A percentile compares a stretch with the other conserved stretches of the same genome.
Evolutionary conservation across 2,797 vertebrate species (phyloP).

Genomic region (Gobio occitaniae): DNA sequence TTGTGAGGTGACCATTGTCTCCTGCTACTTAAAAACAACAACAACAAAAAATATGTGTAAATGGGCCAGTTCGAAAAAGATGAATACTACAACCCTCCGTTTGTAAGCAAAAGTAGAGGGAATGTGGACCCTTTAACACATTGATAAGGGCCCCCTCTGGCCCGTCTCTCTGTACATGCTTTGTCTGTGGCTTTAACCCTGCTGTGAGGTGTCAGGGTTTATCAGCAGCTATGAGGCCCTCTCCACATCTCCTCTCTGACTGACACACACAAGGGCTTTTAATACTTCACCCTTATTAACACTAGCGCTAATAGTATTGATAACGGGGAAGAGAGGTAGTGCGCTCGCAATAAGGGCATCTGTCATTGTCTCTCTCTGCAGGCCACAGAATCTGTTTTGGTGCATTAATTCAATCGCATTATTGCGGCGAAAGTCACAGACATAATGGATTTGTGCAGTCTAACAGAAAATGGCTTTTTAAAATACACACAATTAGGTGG

Average conservation of each 20-base stretch:
- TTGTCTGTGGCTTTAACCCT: constrained; percentile 40
- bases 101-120: constrained; percentile 24
- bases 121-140: constrained; percentile 51
- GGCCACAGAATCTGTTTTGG: constrained; percentile 80
- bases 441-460: constrained; percentile 99
- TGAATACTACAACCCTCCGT: neutral
- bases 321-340: constrained; percentile 72
- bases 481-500: constrained; percentile 95
- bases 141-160: constrained; percentile 49
- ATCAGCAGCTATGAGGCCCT: constrained; percentile 68
- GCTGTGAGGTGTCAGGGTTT: constrained; percentile 68
- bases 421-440: constrained; percentile 87
- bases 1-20: neutral
- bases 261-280: constrained; percentile 53
- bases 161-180: constrained; percentile 46
- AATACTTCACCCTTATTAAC: constrained; percentile 62
- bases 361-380: constrained; percentile 89
- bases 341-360: constrained; percentile 91
- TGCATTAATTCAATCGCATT: constrained; percentile 94
- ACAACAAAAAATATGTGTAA: no score
- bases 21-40: no score
- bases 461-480: constrained; percentile 99
- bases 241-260: constrained; percentile 46
- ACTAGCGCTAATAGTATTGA: constrained; percentile 78
- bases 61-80: neutral